Conservation (phyloP, 2,113 vertebrate species). For the Osmerus eperlanus region DNA sequence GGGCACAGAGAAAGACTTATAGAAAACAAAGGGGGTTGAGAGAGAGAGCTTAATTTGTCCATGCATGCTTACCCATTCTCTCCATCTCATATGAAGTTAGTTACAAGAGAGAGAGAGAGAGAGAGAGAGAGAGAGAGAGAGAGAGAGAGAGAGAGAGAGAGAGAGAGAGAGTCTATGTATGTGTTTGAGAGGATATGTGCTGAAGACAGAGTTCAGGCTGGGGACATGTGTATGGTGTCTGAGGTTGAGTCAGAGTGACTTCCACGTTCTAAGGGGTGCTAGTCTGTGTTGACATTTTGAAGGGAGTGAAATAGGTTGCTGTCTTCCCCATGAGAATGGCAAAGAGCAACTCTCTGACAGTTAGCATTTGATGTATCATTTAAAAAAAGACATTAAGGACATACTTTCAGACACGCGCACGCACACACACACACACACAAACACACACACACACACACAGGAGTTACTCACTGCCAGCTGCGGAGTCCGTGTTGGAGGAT, state of each 20-base stretch:
- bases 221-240: background rate
- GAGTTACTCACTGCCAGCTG: conserved; percentile 78
- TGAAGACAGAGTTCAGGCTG: background rate
- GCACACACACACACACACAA: background rate
- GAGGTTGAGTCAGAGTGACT: background rate
- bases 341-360: conserved; percentile 20
- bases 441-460: conserved; percentile 4
- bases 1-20: background rate
- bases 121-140: background rate
- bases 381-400: conserved; percentile 1
- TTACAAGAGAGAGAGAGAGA: background rate
- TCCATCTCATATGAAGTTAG: too few species aligned
- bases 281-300: conserved; percentile 46
- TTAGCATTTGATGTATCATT: conserved; percentile 19
- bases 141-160: background rate
- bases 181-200: conserved; percentile 5
- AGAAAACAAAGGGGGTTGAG: background rate
- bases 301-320: conserved; percentile 35
- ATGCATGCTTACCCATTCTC: too few species aligned
- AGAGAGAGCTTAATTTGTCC: background rate
- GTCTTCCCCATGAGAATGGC: conserved; percentile 36
- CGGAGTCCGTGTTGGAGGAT: conserved; percentile 68
- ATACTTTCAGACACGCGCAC: conserved; percentile 28
- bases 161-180: background rate
- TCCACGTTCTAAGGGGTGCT: conserved; percentile 9